Conservation (phyloP, 1,140 invertebrate genomes). For the Ridgeia piscesae region DNA sequence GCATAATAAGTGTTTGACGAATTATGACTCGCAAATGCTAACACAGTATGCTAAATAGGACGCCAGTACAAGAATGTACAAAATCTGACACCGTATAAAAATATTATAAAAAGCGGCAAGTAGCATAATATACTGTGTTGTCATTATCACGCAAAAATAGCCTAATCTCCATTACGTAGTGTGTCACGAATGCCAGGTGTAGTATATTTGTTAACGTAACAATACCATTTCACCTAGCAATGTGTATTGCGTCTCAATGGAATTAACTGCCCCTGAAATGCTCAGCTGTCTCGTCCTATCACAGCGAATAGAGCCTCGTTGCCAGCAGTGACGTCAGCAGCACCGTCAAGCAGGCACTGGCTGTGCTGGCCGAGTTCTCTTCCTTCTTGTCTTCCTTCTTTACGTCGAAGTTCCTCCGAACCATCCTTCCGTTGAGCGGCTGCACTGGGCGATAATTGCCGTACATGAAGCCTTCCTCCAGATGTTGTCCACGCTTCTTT, state of each 20-base stretch:
- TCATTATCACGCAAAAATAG: too few species aligned
- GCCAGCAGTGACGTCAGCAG: background rate
- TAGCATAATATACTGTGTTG: too few species aligned
- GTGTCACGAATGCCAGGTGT: background rate
- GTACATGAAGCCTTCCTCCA: background rate
- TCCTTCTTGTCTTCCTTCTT: background rate
- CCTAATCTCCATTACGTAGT: background rate
- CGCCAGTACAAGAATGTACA: too few species aligned
- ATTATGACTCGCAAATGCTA: too few species aligned
- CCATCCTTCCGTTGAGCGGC: slow-evolving; percentile 17
- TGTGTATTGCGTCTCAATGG: background rate
- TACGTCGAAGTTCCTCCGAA: background rate
- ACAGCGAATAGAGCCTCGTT: background rate
- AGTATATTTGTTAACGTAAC: background rate
- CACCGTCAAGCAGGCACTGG: background rate
- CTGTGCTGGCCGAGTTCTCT: background rate
- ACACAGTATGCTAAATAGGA: too few species aligned
- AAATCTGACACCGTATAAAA: too few species aligned
- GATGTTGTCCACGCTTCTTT: background rate
- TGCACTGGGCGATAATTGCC: slow-evolving; percentile 17
- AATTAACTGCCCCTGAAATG: background rate
- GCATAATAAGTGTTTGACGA: too few species aligned
- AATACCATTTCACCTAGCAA: background rate
- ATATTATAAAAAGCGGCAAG: too few species aligned
- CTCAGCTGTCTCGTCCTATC: background rate